These are phyloP conservation scores for Notocelia uddmanniana DNA, from an alignment of 2,888 invertebrate species.

Conservation along the genomic window DNA sequence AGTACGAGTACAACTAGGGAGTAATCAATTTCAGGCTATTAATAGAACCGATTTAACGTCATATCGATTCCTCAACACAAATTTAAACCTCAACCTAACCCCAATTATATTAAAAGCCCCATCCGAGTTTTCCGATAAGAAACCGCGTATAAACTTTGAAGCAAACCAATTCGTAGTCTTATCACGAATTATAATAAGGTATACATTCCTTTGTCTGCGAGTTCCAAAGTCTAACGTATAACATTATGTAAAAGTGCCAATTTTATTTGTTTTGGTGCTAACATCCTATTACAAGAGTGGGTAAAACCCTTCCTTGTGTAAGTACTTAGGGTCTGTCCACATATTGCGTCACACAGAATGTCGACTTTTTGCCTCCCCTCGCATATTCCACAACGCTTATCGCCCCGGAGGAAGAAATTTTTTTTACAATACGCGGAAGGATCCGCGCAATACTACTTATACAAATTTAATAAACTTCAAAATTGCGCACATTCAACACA, in stretches of 20 bases:
- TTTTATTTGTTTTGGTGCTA: not conserved
- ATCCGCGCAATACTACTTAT: no score
- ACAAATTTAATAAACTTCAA: no score
- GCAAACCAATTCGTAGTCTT: not conserved
- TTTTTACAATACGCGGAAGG: no score
- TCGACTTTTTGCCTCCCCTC: no score
- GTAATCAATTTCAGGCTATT: not conserved
- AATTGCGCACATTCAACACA: no score
- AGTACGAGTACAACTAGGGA: no score
- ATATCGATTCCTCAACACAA: not conserved
- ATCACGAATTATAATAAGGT: not conserved
- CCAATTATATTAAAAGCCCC: slow-evolving; percentile 39
- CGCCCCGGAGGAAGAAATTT: no score
- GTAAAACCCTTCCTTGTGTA: not conserved
- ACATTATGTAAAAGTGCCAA: slow-evolving; percentile 12
- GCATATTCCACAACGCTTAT: no score
- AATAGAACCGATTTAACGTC: slow-evolving; percentile 12
- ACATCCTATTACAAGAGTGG: not conserved
- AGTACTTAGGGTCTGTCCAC: no score
- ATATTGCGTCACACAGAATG: no score
- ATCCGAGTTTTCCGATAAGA: slow-evolving; percentile 19
- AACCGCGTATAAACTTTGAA: not conserved
- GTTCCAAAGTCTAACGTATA: not conserved
- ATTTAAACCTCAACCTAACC: slow-evolving; percentile 13
- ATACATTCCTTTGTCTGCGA: not conserved